phyloP scores from a whole-genome alignment of 2,113 vertebrate species.

The Brachyhypopomus occidentalis region DNA sequence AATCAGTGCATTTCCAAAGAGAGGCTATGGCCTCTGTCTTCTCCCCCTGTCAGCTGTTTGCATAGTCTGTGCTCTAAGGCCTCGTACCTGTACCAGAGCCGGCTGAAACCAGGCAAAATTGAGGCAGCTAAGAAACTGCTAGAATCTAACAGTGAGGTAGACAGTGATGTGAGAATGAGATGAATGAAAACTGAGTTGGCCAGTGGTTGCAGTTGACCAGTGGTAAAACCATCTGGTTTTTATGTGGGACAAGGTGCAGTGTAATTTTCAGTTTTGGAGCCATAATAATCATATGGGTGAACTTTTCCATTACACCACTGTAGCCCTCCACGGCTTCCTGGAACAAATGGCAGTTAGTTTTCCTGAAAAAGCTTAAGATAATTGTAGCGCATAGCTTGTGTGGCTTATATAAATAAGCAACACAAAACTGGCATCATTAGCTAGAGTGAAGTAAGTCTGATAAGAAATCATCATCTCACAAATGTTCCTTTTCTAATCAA shows the following conservation, averaged over 20 bases:
- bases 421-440: neutral
- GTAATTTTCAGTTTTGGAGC: neutral
- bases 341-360: neutral
- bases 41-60: neutral
- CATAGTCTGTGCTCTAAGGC: neutral
- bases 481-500: neutral
- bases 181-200: neutral
- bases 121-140: neutral
- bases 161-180: neutral
- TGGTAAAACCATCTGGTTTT: neutral
- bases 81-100: neutral
- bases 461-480: neutral
- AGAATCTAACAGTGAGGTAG: neutral
- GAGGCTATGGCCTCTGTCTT: conserved; percentile 1
- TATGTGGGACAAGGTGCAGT: neutral
- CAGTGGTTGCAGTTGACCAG: neutral
- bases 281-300: neutral
- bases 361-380: neutral
- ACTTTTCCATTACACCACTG: neutral
- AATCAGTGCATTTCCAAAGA: conserved; percentile 25
- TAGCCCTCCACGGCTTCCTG: neutral
- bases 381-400: neutral
- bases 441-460: neutral
- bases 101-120: neutral
- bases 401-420: neutral